These are phyloP conservation scores for Pseudoatta argentina DNA, from an alignment of 1,140 invertebrate genomes.

Conservation along the genomic window DNA sequence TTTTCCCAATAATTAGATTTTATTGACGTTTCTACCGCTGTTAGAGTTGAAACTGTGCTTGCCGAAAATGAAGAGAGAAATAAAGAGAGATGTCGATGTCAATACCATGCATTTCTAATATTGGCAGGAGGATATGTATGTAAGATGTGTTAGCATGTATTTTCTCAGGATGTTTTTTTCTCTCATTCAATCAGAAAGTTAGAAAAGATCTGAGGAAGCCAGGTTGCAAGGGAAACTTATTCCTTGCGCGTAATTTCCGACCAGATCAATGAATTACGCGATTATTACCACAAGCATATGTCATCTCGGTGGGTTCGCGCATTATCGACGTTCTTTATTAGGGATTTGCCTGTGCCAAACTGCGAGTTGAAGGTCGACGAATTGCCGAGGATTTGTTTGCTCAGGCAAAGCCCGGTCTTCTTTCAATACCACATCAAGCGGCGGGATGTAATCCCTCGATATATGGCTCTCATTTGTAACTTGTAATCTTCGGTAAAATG, in stretches of 20 bases:
- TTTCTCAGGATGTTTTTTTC: slow-evolving; percentile 4
- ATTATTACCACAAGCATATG: slow-evolving; percentile 63
- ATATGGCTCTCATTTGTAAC: slow-evolving; percentile 82
- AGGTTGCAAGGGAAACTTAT: not conserved
- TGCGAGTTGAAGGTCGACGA: slow-evolving; percentile 30
- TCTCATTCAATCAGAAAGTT: not conserved
- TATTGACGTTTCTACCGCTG: not conserved
- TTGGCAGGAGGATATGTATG: not conserved
- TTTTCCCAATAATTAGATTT: slow-evolving; percentile 61
- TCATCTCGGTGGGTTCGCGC: slow-evolving; percentile 38
- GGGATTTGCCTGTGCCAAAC: slow-evolving; percentile 13
- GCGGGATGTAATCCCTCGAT: slow-evolving; percentile 78
- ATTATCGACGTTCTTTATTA: slow-evolving; percentile 48
- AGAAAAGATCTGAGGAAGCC: not conserved
- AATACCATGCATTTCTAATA: not conserved
- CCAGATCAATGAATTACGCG: slow-evolving; percentile 63
- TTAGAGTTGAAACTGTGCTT: not conserved
- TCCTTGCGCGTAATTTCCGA: slow-evolving; percentile 23
- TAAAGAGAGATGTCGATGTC: not conserved
- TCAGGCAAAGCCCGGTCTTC: slow-evolving; percentile 67
- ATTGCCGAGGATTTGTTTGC: slow-evolving; percentile 66
- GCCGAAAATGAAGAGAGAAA: not conserved
- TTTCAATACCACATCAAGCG: slow-evolving; percentile 69
- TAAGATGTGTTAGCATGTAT: not conserved
- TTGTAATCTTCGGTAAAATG: slow-evolving; percentile 78